phyloP scores from a whole-genome alignment of 2,888 invertebrate species.

The Tenthredo livida region DNA sequence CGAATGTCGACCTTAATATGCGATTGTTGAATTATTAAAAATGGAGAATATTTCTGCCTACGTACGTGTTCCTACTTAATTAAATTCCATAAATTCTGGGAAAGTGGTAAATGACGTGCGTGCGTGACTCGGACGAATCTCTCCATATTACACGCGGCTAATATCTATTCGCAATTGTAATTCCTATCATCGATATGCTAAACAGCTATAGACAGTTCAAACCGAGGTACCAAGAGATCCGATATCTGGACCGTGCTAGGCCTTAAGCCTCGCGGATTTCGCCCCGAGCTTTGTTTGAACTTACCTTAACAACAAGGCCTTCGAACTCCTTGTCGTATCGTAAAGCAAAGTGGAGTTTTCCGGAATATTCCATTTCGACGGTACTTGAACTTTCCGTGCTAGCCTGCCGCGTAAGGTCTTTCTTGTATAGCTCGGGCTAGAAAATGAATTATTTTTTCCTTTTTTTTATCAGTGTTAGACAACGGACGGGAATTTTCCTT shows the following conservation, averaged over 20 bases:
- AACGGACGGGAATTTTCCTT: neutral
- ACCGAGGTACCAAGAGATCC: neutral
- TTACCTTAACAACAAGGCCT: slow-evolving; percentile 89
- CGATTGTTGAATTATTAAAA: slow-evolving; percentile 14
- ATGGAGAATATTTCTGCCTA: slow-evolving; percentile 28
- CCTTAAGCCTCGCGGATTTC: neutral
- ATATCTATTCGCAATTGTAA: neutral
- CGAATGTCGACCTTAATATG: slow-evolving; percentile 14
- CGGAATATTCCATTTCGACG: slow-evolving; percentile 87
- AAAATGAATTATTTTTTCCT: slow-evolving; percentile 59
- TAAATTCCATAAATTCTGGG: neutral
- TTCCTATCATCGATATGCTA: slow-evolving; percentile 5
- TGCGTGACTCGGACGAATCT: neutral
- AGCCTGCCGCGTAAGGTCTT: slow-evolving; percentile 86
- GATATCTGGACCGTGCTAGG: neutral
- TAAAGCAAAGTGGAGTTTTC: slow-evolving; percentile 90
- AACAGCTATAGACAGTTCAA: neutral
- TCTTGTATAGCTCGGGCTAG: slow-evolving; percentile 89
- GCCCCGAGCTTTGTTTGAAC: slow-evolving; percentile 57
- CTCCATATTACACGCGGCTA: neutral
- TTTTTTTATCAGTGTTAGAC: neutral
- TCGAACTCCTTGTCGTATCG: slow-evolving; percentile 91
- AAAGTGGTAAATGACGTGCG: neutral
- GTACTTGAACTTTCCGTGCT: slow-evolving; percentile 85
- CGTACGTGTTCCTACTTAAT: neutral